phyloP scores from a whole-genome alignment of 1,140 invertebrate genomes.

The Aphis gossypii region DNA sequence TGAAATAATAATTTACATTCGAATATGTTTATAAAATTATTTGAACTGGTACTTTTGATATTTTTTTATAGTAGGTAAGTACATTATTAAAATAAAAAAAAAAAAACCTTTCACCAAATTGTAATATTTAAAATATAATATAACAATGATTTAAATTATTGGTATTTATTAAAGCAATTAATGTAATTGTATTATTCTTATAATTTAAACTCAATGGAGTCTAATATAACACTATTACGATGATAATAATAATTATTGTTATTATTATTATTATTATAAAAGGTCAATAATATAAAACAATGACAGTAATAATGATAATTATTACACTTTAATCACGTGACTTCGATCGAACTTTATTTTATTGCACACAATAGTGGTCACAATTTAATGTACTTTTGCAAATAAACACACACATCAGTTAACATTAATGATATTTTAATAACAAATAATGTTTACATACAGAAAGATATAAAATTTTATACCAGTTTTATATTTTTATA shows the following conservation, averaged over 20 bases:
- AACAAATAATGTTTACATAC: not conserved
- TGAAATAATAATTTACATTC: not conserved
- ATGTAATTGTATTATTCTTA: not conserved
- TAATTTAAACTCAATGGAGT: not conserved
- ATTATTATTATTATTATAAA: not conserved
- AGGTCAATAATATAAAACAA: slow-evolving; percentile 14
- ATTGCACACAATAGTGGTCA: not conserved
- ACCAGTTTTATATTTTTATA: not conserved
- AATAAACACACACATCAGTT: not conserved
- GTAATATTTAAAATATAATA: not conserved
- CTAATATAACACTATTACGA: not conserved
- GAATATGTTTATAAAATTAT: not conserved
- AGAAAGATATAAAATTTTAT: not conserved
- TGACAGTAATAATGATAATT: not conserved
- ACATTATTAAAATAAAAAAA: not conserved
- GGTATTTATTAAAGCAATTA: not conserved
- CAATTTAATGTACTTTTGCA: not conserved
- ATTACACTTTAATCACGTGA: not conserved
- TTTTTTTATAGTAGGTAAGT: not conserved
- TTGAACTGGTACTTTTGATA: not conserved
- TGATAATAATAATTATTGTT: not conserved
- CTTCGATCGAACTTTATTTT: not conserved
- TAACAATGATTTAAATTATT: not conserved
- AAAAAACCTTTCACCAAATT: not conserved
- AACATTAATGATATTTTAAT: slow-evolving; percentile 8